Conservation (phyloP, 2,113 vertebrate species). For the Sylvietta virens region DNA sequence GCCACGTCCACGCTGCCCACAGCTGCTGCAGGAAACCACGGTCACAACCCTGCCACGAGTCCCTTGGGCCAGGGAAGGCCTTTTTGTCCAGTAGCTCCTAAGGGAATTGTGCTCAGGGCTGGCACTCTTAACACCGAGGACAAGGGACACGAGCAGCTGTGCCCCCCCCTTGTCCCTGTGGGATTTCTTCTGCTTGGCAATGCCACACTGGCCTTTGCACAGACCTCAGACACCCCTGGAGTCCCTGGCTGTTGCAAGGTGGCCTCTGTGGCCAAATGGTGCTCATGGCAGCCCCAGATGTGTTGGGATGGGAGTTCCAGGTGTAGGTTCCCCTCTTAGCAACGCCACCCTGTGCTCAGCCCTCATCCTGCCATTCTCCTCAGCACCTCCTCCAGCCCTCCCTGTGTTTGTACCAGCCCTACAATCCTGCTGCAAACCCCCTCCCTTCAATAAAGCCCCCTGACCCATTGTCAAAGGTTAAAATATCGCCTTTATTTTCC, state of each 20-base stretch:
- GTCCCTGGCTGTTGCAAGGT: background rate
- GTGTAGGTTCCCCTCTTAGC: rapidly evolving
- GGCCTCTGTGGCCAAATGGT: background rate
- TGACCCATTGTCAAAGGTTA: rapidly evolving
- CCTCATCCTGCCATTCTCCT: background rate
- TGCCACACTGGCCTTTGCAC: background rate
- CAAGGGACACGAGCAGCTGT: rapidly evolving
- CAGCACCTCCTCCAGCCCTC: background rate
- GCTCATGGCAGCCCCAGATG: background rate
- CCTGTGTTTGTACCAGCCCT: background rate
- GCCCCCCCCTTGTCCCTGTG: background rate
- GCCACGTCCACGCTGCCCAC: rapidly evolving
- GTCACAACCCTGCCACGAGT: background rate
- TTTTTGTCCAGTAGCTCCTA: background rate
- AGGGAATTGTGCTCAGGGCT: background rate
- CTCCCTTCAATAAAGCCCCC: background rate
- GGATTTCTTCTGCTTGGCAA: background rate
- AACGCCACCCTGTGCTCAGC: background rate
- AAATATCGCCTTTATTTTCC: background rate
- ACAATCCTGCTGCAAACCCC: background rate
- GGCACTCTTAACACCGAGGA: background rate
- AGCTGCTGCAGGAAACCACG: background rate
- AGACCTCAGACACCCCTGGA: background rate
- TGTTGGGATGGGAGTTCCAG: background rate
- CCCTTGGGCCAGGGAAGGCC: background rate